Percentiles rank a stretch among this genome's conserved stretches.
These are phyloP conservation scores for Oxycera nigricornis DNA, from an alignment of 2,888 invertebrate species.

Conservation along the genomic window DNA sequence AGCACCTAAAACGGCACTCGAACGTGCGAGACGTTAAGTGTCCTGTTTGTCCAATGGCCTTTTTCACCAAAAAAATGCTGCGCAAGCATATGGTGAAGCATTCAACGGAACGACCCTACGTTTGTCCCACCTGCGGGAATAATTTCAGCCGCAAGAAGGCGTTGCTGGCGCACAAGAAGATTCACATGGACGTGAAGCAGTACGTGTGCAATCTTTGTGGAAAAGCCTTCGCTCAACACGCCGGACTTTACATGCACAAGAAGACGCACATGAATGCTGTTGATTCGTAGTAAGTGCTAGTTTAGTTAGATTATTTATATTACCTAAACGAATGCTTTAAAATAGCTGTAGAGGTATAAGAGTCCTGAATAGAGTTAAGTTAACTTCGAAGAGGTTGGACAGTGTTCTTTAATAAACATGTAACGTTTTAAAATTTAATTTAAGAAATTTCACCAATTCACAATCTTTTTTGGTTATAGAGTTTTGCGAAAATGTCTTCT, in stretches of 20 bases:
- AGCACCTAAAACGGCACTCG: slow-evolving; percentile 46
- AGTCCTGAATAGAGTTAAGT: too few relatives aligned
- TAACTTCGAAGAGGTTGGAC: too few relatives aligned
- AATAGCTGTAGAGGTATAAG: not conserved
- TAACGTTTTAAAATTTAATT: too few relatives aligned
- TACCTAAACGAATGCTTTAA: too few relatives aligned
- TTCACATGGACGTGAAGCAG: slow-evolving; percentile 48
- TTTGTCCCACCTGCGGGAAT: slow-evolving; percentile 42
- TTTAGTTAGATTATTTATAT: too few relatives aligned
- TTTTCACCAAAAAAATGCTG: slow-evolving; percentile 11
- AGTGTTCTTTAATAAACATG: too few relatives aligned
- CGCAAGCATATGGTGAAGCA: slow-evolving; percentile 14
- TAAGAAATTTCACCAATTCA: too few relatives aligned
- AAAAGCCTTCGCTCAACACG: slow-evolving; percentile 49
- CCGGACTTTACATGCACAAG: slow-evolving; percentile 43
- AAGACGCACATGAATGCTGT: slow-evolving; percentile 27
- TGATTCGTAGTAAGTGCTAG: slow-evolving; percentile 4
- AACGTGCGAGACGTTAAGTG: slow-evolving; percentile 47
- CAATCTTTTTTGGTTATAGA: too few relatives aligned
- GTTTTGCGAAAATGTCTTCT: too few relatives aligned
- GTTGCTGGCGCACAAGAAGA: slow-evolving; percentile 47
- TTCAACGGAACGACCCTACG: slow-evolving; percentile 10
- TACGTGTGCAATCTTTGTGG: slow-evolving; percentile 48
- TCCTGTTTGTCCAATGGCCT: slow-evolving; percentile 43
- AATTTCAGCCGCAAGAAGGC: slow-evolving; percentile 48